Evolutionary conservation across 2,888 invertebrate species (phyloP).

Genomic region (Seira musarum): DNA sequence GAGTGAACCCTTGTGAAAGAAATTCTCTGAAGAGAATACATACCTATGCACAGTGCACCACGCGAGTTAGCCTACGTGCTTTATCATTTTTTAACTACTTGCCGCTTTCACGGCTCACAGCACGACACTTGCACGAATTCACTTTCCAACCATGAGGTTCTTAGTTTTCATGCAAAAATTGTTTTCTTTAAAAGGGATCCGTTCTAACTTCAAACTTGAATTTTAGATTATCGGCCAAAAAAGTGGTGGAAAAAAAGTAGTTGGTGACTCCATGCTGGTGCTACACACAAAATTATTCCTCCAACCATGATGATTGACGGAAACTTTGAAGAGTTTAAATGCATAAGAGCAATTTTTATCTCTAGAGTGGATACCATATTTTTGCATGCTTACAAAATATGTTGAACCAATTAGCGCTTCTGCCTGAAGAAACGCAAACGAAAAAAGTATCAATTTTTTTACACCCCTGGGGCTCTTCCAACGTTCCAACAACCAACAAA

Average conservation of each 20-base stretch:
- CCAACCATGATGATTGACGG: slow-evolving; percentile 24
- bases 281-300: slow-evolving; percentile 13
- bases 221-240: too few relatives aligned
- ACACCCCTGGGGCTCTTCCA: too few relatives aligned
- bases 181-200: too few relatives aligned
- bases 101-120: slow-evolving; percentile 52
- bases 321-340: background rate
- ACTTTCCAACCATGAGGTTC: too few relatives aligned
- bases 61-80: slow-evolving; percentile 21
- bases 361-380: too few relatives aligned
- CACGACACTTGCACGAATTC: slow-evolving; percentile 47
- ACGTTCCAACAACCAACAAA: too few relatives aligned
- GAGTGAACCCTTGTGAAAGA: background rate
- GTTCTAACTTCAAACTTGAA: too few relatives aligned
- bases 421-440: too few relatives aligned
- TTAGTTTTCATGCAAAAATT: too few relatives aligned
- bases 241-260: slow-evolving; percentile 19
- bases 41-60: too few relatives aligned
- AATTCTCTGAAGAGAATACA: background rate
- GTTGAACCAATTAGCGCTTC: background rate
- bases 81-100: slow-evolving; percentile 33
- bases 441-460: too few relatives aligned
- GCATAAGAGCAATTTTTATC: background rate
- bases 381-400: background rate
- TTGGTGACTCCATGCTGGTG: slow-evolving; percentile 29